phyloP scores from a whole-genome alignment of 37 sponge, comb jelly and placozoan species.

The Diacarnus erythraeanus region DNA sequence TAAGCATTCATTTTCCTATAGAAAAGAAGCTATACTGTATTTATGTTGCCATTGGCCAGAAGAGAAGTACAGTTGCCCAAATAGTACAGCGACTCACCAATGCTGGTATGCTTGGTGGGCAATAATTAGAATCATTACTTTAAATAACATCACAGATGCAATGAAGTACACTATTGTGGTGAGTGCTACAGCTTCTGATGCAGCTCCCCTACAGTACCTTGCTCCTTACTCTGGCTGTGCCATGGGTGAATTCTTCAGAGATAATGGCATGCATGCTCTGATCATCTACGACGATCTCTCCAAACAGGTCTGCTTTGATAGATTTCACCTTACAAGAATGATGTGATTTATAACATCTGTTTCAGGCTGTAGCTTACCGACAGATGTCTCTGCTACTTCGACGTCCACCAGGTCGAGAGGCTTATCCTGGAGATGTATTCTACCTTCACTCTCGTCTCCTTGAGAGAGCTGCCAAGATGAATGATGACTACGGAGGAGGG shows the following conservation, averaged over 20 bases:
- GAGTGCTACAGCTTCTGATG: constrained; percentile 99
- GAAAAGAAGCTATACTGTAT: constrained; percentile 98
- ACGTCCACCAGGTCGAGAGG: constrained; percentile 98
- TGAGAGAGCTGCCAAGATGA: constrained; percentile 99
- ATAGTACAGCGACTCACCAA: constrained; percentile 94
- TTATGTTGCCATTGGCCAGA: constrained; percentile 98
- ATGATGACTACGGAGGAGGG: constrained; percentile 95
- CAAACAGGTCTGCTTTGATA: constrained; percentile 73
- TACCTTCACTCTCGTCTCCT: constrained; percentile 98
- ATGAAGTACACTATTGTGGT: constrained; percentile 97
- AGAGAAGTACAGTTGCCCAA: constrained; percentile 99
- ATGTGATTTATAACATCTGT: neutral
- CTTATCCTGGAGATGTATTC: constrained; percentile 99
- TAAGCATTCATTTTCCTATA: neutral
- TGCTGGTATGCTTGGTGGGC: constrained; percentile 53
- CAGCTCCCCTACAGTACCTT: constrained; percentile 98
- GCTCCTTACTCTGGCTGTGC: constrained; percentile 98
- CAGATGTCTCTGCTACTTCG: constrained; percentile 99
- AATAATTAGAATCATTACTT: neutral
- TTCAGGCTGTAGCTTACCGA: constrained; percentile 97
- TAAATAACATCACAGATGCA: constrained; percentile 64
- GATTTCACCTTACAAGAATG: neutral
- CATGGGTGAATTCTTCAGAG: constrained; percentile 99
- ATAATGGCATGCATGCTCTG: constrained; percentile 97
- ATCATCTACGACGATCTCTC: constrained; percentile 99